Evolutionary conservation across 2,113 vertebrate species (phyloP).

Genomic region (Psammodynastes pulverulentus): DNA sequence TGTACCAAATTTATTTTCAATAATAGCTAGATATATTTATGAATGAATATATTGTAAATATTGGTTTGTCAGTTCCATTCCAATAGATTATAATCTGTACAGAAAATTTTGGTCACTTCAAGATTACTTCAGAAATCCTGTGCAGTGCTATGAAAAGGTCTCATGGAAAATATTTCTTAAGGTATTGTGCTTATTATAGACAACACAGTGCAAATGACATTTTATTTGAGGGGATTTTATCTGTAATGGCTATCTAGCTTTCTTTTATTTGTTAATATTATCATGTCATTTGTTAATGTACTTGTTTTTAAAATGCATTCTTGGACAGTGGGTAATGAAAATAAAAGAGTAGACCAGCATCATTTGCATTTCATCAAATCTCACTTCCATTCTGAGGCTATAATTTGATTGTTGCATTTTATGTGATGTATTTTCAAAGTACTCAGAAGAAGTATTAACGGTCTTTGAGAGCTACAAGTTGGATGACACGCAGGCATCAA

Average conservation of each 20-base stretch:
- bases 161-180: conserved; percentile 97
- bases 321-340: background rate
- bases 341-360: background rate
- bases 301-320: background rate
- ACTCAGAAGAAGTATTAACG: conserved; percentile 92
- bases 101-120: conserved; percentile 99
- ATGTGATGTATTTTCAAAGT: conserved; percentile 70
- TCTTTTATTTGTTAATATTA: background rate
- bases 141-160: conserved; percentile 96
- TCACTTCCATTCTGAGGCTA: background rate
- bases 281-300: background rate
- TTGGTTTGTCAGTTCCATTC: conserved; percentile 82
- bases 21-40: background rate
- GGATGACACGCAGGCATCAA: conserved; percentile 95
- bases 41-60: background rate
- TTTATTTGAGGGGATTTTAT: background rate
- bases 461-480: conserved; percentile 98
- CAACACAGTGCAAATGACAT: background rate
- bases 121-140: conserved; percentile 96
- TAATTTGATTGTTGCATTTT: background rate
- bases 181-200: conserved; percentile 67
- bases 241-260: background rate
- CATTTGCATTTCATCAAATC: background rate
- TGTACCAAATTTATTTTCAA: background rate
- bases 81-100: conserved; percentile 98